Evolutionary conservation across 2,797 vertebrate species (phyloP).

Genomic region (Nannoperca obscura): DNA sequence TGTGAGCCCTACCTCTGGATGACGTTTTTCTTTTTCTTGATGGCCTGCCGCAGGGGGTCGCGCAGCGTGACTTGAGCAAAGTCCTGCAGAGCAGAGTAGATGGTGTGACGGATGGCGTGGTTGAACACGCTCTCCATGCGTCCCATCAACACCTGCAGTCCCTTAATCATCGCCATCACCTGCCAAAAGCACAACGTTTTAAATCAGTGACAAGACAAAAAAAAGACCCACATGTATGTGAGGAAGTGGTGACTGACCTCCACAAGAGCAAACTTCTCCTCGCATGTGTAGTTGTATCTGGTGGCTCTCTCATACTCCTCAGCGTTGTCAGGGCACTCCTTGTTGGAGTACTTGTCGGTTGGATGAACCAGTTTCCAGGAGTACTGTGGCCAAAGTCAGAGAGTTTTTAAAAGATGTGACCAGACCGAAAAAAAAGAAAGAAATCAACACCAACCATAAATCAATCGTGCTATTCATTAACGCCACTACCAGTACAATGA

Average conservation of each 20-base stretch:
- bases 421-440: background rate
- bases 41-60: conserved; percentile 95
- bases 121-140: conserved; percentile 99
- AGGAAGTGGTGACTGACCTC: conserved; percentile 85
- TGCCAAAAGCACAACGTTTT: conserved; percentile 59
- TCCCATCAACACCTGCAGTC: conserved; percentile 97
- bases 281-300: conserved; percentile 97
- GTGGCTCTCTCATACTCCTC: conserved; percentile 98
- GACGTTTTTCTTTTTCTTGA: conserved; percentile 99
- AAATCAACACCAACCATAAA: background rate
- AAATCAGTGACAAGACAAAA: background rate
- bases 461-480: background rate
- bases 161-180: conserved; percentile 99
- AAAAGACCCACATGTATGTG: too few relatives aligned
- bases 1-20: conserved; percentile 89
- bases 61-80: conserved; percentile 95
- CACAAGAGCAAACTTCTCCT: conserved; percentile 98
- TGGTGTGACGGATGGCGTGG: conserved; percentile 97
- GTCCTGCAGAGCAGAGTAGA: conserved; percentile 97
- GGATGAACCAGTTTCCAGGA: conserved; percentile 99
- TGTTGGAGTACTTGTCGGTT: conserved; percentile 99
- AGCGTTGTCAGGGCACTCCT: conserved; percentile 97
- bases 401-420: background rate
- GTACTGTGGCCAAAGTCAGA: conserved; percentile 83
- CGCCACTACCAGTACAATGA: too few relatives aligned